Evolutionary conservation across 2,113 vertebrate genomes (phyloP), one percentile per base, ranked within the genome.

Genomic region (Urocynchramus pylzowi): DNA sequence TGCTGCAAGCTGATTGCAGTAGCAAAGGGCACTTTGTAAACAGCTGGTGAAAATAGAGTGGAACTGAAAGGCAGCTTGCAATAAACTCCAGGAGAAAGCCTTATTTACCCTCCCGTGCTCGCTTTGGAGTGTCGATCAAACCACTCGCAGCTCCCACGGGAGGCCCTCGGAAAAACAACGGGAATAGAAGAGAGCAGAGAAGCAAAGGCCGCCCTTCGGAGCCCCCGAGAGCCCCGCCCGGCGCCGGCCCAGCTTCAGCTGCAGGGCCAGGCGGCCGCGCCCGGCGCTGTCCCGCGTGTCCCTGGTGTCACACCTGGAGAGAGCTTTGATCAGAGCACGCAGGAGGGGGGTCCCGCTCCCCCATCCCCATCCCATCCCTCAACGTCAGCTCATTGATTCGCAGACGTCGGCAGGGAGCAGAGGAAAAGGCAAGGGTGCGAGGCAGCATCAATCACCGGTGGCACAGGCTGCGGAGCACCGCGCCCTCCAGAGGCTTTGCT

Each of bases 41-140:
- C 96, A 97, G 96, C 96, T 97, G 97, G 96, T 93, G 97, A 97
- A 95, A 97, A 97, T 18, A 93, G 96, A 86, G 73, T 84, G 90
- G 89, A 83, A 81, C 90, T 76, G 95, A 95, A 95, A 97, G 97
- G 94, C 87, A 85, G 95, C 97, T 92, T 78, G 94, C 93, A 93
- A 97, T 95, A 96, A 97, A 96, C 95, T 89, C 93, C 93, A 81
- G 39, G 52, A 95, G 96, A 95, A 97, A 96, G 94, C 91, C 82
- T 84, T 57, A 93, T 92, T 97, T 95, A 87, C 92, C 97, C 96
- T 96, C 84, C 2, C 76, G 97, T 84, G 97, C 96, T 95, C 52
- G 77, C 96, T 97, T 96, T 96, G 96, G 92, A 97, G 96, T 95
- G 97, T 98, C 98, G 89, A 96, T 98, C 98, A 98, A 98, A 98